Base-by-base conservation (phyloP, 2,888 invertebrate genomes). In the Tinea semifulvella region DNA sequence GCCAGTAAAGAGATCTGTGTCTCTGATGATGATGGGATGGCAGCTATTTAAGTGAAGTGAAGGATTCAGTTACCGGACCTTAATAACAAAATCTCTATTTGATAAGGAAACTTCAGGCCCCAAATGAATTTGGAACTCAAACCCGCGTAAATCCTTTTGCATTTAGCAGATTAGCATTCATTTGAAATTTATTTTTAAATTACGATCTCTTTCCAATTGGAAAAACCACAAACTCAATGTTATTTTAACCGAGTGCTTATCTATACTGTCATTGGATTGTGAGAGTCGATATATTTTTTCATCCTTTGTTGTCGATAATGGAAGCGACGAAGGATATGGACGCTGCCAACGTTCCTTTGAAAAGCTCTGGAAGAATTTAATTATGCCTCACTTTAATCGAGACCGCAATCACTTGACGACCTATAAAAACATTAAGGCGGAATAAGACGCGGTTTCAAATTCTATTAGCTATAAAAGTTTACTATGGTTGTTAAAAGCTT, bases 321-420 rank as follows among this genome's bases (percentile, higher is more conserved):
- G 54, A 56, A 56, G 46, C 51, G 48, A 47, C 45, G 48, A 47
- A 47, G 42, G 35, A 47, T 47, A 45, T 38, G 28, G 45, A 45
- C 44, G 45, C 43, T 48, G 48, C 45, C 43, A 14, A 18, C 11
- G 26, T 26, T 19, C 19, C 40, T 40, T 18, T 53, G 50, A 56
- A 59, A 59, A 56, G 59, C 55, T 55, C 55, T 52, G 51, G 47
- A 56, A 51, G 53, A 61, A 61, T 64, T 65, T 62, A 61, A 65
- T 65, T 60, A 63, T 53, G 42, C 18, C 27, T 46, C 49, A 48
- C 26, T 27, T 26, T 17, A 27, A 43, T 16, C 16, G 2, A n/a
- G 14, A 18, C 2, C 19, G 16, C 18, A 3, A 26, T 38, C 10
- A 2, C 6, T n/a, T 25, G 6, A 25, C 25, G 25, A 4, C 7